A percentile compares a stretch with the other conserved stretches of the same genome.
Conservation (phyloP, 2,888 invertebrate species). For the Aquatica leii region DNA sequence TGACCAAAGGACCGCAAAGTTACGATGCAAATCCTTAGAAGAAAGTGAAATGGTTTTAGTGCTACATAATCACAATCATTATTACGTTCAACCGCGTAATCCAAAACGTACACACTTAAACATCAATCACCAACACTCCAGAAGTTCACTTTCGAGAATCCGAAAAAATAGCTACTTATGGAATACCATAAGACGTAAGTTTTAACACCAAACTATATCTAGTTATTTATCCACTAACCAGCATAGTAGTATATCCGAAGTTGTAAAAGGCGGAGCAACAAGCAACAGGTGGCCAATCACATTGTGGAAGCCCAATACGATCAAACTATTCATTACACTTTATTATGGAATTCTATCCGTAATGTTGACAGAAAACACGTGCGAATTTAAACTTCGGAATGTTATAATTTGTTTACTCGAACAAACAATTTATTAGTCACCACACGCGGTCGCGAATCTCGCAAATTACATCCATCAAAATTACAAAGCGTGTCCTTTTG, state of each 20-base stretch:
- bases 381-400: slow-evolving; percentile 8
- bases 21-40: slow-evolving; percentile 23
- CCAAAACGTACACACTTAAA: slow-evolving; percentile 7
- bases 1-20: slow-evolving; percentile 56
- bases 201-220: slow-evolving; percentile 36
- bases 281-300: slow-evolving; percentile 59
- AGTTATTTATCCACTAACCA: slow-evolving; percentile 25
- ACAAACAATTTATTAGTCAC: slow-evolving; percentile 21
- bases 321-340: slow-evolving; percentile 41
- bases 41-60: slow-evolving; percentile 22
- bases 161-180: slow-evolving; percentile 49
- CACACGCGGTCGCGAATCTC: slow-evolving; percentile 18
- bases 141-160: slow-evolving; percentile 40
- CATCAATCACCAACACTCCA: slow-evolving; percentile 28
- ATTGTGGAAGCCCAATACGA: slow-evolving; percentile 37
- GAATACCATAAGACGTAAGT: slow-evolving; percentile 55
- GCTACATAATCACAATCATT: slow-evolving; percentile 18
- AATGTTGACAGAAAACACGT: slow-evolving; percentile 29
- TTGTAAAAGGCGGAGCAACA: slow-evolving; percentile 54
- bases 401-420: slow-evolving; percentile 18
- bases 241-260: slow-evolving; percentile 31
- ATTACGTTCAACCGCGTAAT: slow-evolving; percentile 15
- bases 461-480: slow-evolving; percentile 22
- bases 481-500: slow-evolving; percentile 31
- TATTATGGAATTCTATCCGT: slow-evolving; percentile 30